Conservation (phyloP, 2,797 vertebrate species). For the Jordanella pulchra region DNA sequence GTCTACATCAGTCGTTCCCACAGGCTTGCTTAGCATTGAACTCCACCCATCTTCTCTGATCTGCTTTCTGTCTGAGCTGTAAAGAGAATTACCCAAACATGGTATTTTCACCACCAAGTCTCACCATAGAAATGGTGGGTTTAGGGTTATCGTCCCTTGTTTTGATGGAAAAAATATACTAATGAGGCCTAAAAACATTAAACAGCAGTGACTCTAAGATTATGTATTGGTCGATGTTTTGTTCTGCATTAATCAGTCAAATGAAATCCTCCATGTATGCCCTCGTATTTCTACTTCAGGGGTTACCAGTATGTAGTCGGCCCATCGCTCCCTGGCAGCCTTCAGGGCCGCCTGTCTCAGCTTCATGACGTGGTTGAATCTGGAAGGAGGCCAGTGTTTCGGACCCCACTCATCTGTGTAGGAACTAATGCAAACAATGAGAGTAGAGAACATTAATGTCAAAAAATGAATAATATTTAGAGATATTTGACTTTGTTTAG, state of each 20-base stretch:
- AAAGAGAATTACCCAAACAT: background rate
- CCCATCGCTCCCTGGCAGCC: slow-evolving; percentile 90
- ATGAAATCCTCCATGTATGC: background rate
- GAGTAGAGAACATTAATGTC: background rate
- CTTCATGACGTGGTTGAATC: slow-evolving; percentile 94
- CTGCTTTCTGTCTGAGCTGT: background rate
- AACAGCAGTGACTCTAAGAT: background rate
- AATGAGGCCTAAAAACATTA: background rate
- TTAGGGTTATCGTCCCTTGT: no score
- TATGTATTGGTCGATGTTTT: background rate
- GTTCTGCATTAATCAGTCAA: background rate
- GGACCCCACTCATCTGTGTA: slow-evolving; percentile 95
- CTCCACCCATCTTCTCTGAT: background rate
- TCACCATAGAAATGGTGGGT: no score
- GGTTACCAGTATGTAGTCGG: slow-evolving; percentile 93
- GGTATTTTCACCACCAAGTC: no score
- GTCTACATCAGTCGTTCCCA: background rate
- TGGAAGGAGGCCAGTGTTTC: slow-evolving; percentile 92
- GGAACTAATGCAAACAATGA: slow-evolving; percentile 72
- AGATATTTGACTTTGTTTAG: background rate
- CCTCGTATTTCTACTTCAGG: background rate
- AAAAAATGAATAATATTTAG: background rate
- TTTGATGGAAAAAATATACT: background rate
- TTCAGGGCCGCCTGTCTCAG: slow-evolving; percentile 92
- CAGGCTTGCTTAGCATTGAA: background rate